These are phyloP conservation scores for Gavia stellata DNA, from an alignment of 2,113 vertebrate genomes.

Conservation along the genomic window DNA sequence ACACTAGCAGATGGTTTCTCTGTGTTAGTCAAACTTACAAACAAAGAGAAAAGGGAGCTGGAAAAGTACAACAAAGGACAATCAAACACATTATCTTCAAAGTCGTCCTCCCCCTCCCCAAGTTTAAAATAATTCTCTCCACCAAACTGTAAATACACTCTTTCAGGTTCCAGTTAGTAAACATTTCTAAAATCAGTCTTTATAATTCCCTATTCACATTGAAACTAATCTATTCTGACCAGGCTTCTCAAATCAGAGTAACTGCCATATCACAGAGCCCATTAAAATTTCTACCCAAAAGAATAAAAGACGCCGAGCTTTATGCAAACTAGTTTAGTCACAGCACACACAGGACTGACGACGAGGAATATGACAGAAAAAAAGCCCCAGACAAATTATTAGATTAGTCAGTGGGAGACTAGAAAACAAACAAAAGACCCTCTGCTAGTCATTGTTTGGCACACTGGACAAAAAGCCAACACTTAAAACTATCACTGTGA, in stretches of 20 bases:
- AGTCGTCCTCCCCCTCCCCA: neutral
- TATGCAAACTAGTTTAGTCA: conserved; percentile 4
- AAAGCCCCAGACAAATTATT: neutral
- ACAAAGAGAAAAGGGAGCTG: conserved; percentile 8
- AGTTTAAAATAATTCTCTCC: conserved; percentile 6
- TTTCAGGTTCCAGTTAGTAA: neutral
- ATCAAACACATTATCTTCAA: conserved; percentile 34
- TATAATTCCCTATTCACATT: neutral
- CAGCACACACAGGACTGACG: neutral
- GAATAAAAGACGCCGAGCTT: neutral
- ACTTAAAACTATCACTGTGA: neutral
- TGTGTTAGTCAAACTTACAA: conserved; percentile 43
- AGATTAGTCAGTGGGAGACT: conserved; percentile 14
- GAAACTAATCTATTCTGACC: conserved; percentile 34
- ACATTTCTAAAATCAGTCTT: conserved; percentile 2
- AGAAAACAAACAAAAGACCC: conserved; percentile 27
- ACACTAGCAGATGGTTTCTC: conserved; percentile 60
- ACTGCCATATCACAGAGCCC: conserved; percentile 28
- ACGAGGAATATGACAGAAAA: neutral
- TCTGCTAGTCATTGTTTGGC: neutral
- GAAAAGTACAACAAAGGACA: conserved; percentile 51
- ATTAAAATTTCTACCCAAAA: neutral
- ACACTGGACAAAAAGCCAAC: neutral
- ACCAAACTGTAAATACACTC: neutral
- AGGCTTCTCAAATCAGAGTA: conserved; percentile 10